Conservation (phyloP, 2,888 invertebrate species). For the Drosophila flavopinicola region DNA sequence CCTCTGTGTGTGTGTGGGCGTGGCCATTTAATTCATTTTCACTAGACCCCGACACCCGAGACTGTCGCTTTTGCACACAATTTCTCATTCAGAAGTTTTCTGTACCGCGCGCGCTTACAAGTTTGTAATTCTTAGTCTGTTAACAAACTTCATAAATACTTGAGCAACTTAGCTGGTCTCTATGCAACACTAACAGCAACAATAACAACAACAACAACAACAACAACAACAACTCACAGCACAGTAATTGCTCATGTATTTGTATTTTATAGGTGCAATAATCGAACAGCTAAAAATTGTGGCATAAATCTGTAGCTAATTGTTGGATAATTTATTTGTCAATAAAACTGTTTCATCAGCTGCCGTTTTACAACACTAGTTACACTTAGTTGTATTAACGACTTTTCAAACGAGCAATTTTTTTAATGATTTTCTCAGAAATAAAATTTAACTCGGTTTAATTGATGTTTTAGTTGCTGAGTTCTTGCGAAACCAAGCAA, state of each 20-base stretch:
- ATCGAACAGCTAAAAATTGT: slow-evolving; percentile 17
- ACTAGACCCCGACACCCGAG: slow-evolving; percentile 40
- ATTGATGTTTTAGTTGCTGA: too few species aligned
- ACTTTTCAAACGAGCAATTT: too few species aligned
- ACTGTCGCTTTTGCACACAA: slow-evolving; percentile 78
- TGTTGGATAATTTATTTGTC: background rate
- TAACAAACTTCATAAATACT: slow-evolving; percentile 81
- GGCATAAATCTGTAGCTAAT: slow-evolving; percentile 16
- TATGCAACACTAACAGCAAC: slow-evolving; percentile 26
- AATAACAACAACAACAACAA: slow-evolving; percentile 5
- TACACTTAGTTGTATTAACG: background rate
- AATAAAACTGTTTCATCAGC: background rate
- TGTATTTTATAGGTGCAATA: slow-evolving; percentile 1
- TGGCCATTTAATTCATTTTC: slow-evolving; percentile 76
- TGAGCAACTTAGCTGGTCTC: slow-evolving; percentile 63
- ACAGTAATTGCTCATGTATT: slow-evolving; percentile 27
- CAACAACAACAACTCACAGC: slow-evolving; percentile 9
- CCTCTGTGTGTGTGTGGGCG: slow-evolving; percentile 49
- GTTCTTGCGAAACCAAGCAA: too few species aligned
- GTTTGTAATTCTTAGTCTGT: slow-evolving; percentile 81
- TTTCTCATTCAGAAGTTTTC: slow-evolving; percentile 76
- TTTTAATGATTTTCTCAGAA: too few species aligned
- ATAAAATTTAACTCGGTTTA: too few species aligned
- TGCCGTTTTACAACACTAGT: background rate
- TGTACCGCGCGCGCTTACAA: slow-evolving; percentile 51